Conservation (phyloP, 2,113 vertebrate species). For the Cnemophilus loriae region DNA sequence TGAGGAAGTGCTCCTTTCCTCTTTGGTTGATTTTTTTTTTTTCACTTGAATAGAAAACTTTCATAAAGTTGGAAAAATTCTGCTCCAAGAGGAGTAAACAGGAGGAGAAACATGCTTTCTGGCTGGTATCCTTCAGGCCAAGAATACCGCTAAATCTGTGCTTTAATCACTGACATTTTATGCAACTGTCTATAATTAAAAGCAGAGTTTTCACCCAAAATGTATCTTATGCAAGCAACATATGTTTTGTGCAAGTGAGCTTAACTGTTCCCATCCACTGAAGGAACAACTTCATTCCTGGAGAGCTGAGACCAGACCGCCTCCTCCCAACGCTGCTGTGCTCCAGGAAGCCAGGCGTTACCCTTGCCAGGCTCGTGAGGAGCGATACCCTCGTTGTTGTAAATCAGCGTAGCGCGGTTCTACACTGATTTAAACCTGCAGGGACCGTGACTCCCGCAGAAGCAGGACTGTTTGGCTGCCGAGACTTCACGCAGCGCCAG, state of each 20-base stretch:
- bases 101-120: slow-evolving; percentile 25
- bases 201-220: slow-evolving; percentile 29
- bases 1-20: not conserved
- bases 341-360: not conserved
- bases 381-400: fast-evolving
- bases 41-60: not conserved
- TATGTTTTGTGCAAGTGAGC: slow-evolving; percentile 9
- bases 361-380: not conserved
- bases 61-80: not conserved
- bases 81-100: slow-evolving; percentile 17
- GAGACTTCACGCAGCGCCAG: not conserved
- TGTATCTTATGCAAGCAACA: slow-evolving; percentile 46
- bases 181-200: slow-evolving; percentile 31
- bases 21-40: not conserved
- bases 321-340: not conserved
- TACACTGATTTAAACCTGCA: not conserved
- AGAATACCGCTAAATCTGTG: slow-evolving; percentile 12
- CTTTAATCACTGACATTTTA: slow-evolving; percentile 53
- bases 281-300: not conserved
- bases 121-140: not conserved
- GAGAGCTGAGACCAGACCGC: not conserved
- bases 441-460: not conserved
- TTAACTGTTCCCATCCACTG: slow-evolving; percentile 4
- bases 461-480: not conserved
- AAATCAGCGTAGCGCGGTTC: not conserved